A percentile compares a stretch with the other conserved stretches of the same genome.
These are phyloP conservation scores for Carcharodon carcharias DNA, from an alignment of 2,797 vertebrate genomes.

Conservation along the genomic window DNA sequence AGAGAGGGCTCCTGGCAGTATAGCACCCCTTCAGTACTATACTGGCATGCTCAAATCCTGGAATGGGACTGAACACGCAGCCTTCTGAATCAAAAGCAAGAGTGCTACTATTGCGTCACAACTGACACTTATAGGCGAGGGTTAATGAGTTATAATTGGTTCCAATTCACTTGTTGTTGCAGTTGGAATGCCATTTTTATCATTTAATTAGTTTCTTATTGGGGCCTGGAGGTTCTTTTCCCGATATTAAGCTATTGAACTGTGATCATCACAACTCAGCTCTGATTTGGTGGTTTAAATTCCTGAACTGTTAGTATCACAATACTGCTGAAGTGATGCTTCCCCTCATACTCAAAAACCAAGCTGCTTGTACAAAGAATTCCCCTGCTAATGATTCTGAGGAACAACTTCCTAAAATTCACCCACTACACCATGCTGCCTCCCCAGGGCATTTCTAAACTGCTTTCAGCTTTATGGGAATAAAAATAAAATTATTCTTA, in stretches of 20 bases:
- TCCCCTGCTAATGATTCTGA: not conserved
- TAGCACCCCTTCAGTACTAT: not conserved
- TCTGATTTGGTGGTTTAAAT: not conserved
- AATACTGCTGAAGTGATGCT: not conserved
- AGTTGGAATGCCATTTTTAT: not conserved
- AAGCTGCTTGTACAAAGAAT: not conserved
- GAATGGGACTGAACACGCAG: not conserved
- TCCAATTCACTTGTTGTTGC: not conserved
- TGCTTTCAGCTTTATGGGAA: not conserved
- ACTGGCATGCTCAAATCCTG: not conserved
- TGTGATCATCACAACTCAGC: not conserved
- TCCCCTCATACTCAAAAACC: not conserved
- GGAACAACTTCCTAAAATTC: not conserved
- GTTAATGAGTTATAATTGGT: not conserved
- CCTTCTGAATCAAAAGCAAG: not conserved
- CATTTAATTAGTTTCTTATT: not conserved
- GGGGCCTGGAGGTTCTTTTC: not conserved
- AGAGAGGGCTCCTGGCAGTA: not conserved
- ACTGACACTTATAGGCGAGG: not conserved
- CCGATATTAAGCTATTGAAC: not conserved
- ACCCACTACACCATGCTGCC: not conserved
- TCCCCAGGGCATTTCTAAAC: not conserved
- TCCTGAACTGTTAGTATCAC: not conserved
- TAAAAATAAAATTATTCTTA: not conserved
- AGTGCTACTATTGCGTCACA: too few relatives aligned